These are phyloP conservation scores for Lagorchestes hirsutus DNA, from an alignment of 2,797 vertebrate species.

Conservation along the genomic window DNA sequence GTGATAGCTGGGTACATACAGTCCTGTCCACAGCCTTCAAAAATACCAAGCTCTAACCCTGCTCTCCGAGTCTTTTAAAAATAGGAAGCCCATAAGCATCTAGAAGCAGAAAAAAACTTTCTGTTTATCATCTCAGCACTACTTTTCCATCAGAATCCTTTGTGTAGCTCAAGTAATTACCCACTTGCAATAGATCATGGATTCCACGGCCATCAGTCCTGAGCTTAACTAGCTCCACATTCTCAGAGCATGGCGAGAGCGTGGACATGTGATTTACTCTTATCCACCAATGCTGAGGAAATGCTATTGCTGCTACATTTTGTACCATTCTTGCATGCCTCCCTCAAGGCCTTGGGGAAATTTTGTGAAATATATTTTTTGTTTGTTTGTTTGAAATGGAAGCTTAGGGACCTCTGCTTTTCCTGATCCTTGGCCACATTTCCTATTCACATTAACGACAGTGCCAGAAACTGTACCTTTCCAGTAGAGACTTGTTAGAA, in stretches of 20 bases:
- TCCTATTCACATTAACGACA: neutral
- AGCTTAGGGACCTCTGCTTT: neutral
- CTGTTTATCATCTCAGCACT: neutral
- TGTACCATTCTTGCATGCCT: neutral
- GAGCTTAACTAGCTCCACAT: neutral
- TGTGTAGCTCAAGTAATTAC: neutral
- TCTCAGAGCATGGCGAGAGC: neutral
- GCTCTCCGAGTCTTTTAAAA: neutral
- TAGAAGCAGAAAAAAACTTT: neutral
- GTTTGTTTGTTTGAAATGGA: neutral
- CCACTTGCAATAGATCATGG: neutral
- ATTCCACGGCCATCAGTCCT: neutral
- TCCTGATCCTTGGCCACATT: neutral
- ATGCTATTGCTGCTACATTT: neutral
- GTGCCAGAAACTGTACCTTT: neutral
- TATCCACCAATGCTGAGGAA: neutral
- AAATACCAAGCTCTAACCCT: neutral
- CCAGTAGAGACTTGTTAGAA: neutral
- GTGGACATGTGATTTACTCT: neutral
- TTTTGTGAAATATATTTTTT: neutral
- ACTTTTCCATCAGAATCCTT: neutral
- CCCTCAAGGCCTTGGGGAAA: slow-evolving; percentile 1
- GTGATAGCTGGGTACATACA: neutral
- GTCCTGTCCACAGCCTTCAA: neutral
- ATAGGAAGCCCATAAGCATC: slow-evolving; percentile 13